phyloP scores from a whole-genome alignment of 1,140 invertebrate genomes.

The Mycetomoellerius zeteki region DNA sequence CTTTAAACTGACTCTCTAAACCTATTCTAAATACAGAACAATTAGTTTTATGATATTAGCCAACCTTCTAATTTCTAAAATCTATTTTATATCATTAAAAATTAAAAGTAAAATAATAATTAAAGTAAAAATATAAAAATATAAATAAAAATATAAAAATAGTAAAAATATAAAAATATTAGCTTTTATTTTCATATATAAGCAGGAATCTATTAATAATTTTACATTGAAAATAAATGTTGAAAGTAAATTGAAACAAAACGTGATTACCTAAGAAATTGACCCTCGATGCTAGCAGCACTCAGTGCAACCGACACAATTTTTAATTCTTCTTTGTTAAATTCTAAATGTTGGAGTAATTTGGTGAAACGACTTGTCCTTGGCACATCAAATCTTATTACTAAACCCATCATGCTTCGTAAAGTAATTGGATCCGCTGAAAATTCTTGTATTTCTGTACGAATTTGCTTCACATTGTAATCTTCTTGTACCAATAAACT shows the following conservation, averaged over 20 bases:
- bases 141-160: no score
- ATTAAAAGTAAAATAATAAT: neutral
- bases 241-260: neutral
- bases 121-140: no score
- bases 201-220: neutral
- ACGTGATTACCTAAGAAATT: constrained; percentile 70
- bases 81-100: constrained; percentile 1
- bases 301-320: constrained; percentile 63
- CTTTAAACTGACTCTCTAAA: constrained; percentile 68
- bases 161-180: no score
- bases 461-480: constrained; percentile 60
- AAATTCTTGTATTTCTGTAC: constrained; percentile 62
- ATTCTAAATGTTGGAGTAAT: constrained; percentile 66
- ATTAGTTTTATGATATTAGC: neutral
- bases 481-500: constrained; percentile 68
- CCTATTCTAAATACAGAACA: constrained; percentile 65
- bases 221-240: constrained; percentile 11
- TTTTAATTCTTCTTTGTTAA: constrained; percentile 61
- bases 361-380: constrained; percentile 62
- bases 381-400: constrained; percentile 70
- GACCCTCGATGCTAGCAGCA: constrained; percentile 70
- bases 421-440: constrained; percentile 65
- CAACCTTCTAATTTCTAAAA: neutral
- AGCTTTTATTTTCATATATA: no score
- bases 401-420: constrained; percentile 65